These are phyloP conservation scores for Holothuria glaberrima DNA, from an alignment of 35 echinoderm and acorn worm species.

Conservation along the genomic window DNA sequence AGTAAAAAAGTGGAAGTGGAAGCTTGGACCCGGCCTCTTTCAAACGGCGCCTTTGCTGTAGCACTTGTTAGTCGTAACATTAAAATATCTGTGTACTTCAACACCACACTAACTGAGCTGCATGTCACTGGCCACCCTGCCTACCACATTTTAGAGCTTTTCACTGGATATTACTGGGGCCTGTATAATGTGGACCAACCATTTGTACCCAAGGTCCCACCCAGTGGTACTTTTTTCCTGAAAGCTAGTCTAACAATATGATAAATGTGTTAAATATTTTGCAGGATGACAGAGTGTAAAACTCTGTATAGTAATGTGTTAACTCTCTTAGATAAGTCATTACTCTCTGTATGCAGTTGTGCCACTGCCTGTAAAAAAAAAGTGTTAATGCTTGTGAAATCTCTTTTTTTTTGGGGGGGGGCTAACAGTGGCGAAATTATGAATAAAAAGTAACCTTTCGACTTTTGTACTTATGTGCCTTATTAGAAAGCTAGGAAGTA, in stretches of 20 bases:
- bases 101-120: conserved; percentile 69
- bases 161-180: conserved; percentile 23
- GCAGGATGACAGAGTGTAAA: too few species aligned
- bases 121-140: conserved; percentile 11
- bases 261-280: neutral
- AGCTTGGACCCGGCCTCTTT: conserved; percentile 69
- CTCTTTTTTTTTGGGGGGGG: too few species aligned
- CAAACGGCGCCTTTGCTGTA: conserved; percentile 41
- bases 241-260: conserved; percentile 54
- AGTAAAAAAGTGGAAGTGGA: conserved; percentile 48
- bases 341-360: too few species aligned
- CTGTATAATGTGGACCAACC: neutral
- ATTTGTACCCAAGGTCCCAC: conserved; percentile 51
- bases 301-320: too few species aligned
- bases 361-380: too few species aligned
- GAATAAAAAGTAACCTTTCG: too few species aligned
- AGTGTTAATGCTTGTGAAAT: too few species aligned
- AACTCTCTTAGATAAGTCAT: too few species aligned
- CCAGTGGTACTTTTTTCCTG: conserved; percentile 64
- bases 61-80: conserved; percentile 71
- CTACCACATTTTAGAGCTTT: conserved; percentile 39
- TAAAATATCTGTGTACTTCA: conserved; percentile 56
- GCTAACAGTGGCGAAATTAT: too few species aligned
- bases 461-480: too few species aligned
- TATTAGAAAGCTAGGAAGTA: too few species aligned